A percentile compares a stretch with the other conserved stretches of the same genome.
Evolutionary conservation across 2,888 invertebrate species (phyloP).

Genomic region (Caenorhabditis afra): DNA sequence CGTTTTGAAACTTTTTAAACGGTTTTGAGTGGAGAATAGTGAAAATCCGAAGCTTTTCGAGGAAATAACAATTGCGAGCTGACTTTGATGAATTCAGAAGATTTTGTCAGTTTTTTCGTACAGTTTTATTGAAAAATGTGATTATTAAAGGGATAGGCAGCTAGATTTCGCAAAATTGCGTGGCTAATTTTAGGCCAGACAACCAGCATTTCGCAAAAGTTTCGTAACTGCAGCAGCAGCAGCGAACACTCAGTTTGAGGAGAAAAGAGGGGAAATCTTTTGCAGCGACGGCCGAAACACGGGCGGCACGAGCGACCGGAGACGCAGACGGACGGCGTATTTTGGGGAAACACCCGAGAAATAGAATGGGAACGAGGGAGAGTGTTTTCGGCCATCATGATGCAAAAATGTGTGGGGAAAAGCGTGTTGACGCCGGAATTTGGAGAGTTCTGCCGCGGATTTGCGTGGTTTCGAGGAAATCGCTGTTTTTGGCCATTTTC

Average conservation of each 20-base stretch:
- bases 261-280: slow-evolving; percentile 6
- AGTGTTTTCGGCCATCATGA: slow-evolving; percentile 34
- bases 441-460: neutral
- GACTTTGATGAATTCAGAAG: too few species aligned
- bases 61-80: too few species aligned
- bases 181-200: slow-evolving; percentile 31
- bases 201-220: slow-evolving; percentile 13
- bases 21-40: neutral
- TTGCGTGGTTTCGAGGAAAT: too few species aligned
- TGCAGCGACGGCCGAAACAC: slow-evolving; percentile 31
- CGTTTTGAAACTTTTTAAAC: neutral
- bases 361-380: too few species aligned
- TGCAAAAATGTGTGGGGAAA: slow-evolving; percentile 48
- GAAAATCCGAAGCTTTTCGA: too few species aligned
- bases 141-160: too few species aligned
- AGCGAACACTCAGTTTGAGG: slow-evolving; percentile 19
- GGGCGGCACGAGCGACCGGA: slow-evolving; percentile 12
- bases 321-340: slow-evolving; percentile 39
- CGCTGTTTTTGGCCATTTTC: too few species aligned
- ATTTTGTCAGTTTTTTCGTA: too few species aligned
- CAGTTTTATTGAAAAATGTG: too few species aligned
- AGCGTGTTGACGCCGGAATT: neutral
- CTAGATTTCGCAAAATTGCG: too few species aligned
- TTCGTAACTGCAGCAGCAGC: slow-evolving; percentile 46
- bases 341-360: slow-evolving; percentile 45